Evolutionary conservation across 2,888 invertebrate genomes (phyloP).

Genomic region (Lasioglossum oenotherae): DNA sequence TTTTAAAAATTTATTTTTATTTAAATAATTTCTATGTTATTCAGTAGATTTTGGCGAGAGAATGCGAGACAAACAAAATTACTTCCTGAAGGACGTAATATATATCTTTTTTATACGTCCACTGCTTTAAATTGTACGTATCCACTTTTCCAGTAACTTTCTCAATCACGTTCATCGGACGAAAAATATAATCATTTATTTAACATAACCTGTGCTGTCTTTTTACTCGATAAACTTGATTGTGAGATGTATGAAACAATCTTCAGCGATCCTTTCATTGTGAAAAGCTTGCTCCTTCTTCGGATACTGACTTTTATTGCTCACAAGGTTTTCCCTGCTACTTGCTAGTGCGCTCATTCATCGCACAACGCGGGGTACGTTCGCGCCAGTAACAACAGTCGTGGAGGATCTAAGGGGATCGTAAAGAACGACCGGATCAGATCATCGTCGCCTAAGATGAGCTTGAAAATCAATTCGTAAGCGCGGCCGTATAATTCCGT

Average conservation of each 20-base stretch:
- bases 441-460: conserved; percentile 22
- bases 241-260: neutral
- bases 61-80: no score
- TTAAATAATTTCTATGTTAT: no score
- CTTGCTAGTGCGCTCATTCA: neutral
- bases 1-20: no score
- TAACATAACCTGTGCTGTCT: neutral
- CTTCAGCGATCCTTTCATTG: no score
- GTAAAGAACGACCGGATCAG: conserved; percentile 28
- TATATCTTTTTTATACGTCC: no score
- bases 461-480: conserved; percentile 55
- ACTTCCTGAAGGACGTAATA: no score
- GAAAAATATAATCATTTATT: neutral
- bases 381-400: neutral
- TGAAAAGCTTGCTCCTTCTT: no score
- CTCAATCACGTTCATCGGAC: no score
- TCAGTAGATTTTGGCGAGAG: no score
- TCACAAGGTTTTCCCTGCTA: no score
- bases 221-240: neutral
- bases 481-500: conserved; percentile 41
- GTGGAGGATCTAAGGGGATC: neutral
- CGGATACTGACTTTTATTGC: neutral
- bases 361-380: neutral
- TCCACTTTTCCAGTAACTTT: no score
- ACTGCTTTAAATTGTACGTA: no score